Conservation (phyloP, 1,140 invertebrate species). For the Aphelenchoides besseyi region DNA sequence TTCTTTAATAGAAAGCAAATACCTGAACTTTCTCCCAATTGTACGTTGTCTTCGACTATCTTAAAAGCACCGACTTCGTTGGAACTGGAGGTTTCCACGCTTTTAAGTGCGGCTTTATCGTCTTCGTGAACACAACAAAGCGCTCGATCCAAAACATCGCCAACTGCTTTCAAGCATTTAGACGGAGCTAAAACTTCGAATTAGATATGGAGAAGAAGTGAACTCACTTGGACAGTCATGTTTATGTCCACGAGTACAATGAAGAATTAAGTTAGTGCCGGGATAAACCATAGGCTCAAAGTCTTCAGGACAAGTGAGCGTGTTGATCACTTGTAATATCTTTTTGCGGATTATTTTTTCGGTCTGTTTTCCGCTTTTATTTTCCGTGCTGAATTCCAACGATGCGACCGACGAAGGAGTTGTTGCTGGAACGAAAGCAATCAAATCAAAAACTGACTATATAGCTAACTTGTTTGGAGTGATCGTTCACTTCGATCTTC, state of each 20-base stretch:
- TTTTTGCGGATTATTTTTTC: constrained; percentile 10
- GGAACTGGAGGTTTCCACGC: neutral
- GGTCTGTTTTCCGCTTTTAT: constrained; percentile 19
- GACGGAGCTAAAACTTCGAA: constrained; percentile 26
- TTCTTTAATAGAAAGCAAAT: constrained; percentile 13
- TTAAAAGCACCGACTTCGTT: constrained; percentile 19
- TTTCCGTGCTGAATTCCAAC: constrained; percentile 25
- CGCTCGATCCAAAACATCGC: constrained; percentile 24
- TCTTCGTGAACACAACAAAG: constrained; percentile 26
- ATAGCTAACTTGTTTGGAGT: neutral
- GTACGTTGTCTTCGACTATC: constrained; percentile 14
- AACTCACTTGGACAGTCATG: constrained; percentile 26
- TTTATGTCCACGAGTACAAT: constrained; percentile 20
- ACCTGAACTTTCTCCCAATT: constrained; percentile 25
- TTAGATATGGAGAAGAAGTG: too few species aligned
- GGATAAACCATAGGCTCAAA: constrained; percentile 41
- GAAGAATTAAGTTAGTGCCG: constrained; percentile 26
- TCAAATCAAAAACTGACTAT: neutral
- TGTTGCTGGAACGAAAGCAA: neutral
- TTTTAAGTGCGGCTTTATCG: neutral
- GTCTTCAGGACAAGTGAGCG: constrained; percentile 28
- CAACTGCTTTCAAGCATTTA: constrained; percentile 29
- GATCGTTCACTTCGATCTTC: constrained; percentile 13
- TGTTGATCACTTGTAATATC: constrained; percentile 26
- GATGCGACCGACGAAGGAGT: constrained; percentile 4